Evolutionary conservation across 2,888 invertebrate species (phyloP).

Genomic region (Melanostoma scalare): DNA sequence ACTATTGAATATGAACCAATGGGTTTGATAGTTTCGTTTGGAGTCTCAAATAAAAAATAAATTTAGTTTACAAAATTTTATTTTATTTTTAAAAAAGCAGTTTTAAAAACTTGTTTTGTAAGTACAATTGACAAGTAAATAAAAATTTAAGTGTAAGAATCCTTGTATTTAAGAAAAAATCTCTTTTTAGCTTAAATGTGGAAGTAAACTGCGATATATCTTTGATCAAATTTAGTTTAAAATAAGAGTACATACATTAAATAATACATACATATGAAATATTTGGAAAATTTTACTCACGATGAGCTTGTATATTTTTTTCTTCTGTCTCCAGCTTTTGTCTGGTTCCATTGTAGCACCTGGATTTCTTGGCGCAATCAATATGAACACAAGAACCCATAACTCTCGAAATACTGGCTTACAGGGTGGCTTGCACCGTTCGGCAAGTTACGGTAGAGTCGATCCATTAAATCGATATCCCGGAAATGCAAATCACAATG

Average conservation of each 20-base stretch:
- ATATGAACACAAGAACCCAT: conserved; percentile 80
- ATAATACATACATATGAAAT: conserved; percentile 59
- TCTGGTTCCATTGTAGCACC: conserved; percentile 81
- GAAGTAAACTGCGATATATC: neutral
- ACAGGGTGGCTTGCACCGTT: conserved; percentile 73
- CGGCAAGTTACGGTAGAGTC: conserved; percentile 63
- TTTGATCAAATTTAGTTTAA: conserved; percentile 10
- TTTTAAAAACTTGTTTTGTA: too few species aligned
- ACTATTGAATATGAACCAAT: too few species aligned
- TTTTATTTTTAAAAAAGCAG: too few species aligned
- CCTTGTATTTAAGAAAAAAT: too few species aligned
- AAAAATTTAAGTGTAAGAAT: too few species aligned
- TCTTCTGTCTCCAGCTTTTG: conserved; percentile 78
- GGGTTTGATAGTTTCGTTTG: too few species aligned
- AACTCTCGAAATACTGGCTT: conserved; percentile 76
- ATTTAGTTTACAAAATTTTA: too few species aligned
- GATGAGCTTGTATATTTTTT: conserved; percentile 69
- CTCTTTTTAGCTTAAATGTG: too few species aligned
- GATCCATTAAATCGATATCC: conserved; percentile 70
- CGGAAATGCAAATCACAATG: conserved; percentile 72
- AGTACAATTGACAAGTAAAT: too few species aligned
- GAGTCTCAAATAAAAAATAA: too few species aligned
- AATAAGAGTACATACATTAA: conserved; percentile 71
- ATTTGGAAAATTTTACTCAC: conserved; percentile 43
- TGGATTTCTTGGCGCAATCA: conserved; percentile 80